These are phyloP conservation scores for Onthophagus taurus DNA, from an alignment of 1,140 invertebrate genomes.

Conservation along the genomic window DNA sequence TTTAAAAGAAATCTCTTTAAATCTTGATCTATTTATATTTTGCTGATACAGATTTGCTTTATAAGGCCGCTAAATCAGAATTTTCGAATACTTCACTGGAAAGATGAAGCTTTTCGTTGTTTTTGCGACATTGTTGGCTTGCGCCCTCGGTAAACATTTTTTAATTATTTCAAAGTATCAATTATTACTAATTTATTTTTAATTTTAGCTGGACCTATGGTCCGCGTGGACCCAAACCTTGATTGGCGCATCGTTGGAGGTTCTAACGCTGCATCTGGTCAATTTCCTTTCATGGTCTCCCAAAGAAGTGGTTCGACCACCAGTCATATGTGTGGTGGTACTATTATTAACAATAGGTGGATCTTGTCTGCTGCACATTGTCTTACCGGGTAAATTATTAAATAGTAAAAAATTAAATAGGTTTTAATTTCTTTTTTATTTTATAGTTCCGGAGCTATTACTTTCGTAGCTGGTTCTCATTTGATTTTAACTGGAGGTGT, in stretches of 20 bases:
- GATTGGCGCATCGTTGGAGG: not conserved
- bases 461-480: conserved; percentile 4
- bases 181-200: too few relatives aligned
- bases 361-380: conserved; percentile 3
- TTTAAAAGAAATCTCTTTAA: too few relatives aligned
- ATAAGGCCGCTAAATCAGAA: too few relatives aligned
- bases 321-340: not conserved
- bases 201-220: too few relatives aligned
- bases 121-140: too few relatives aligned
- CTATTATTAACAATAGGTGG: not conserved
- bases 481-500: conserved; percentile 7
- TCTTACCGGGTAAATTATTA: not conserved
- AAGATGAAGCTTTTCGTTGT: too few relatives aligned
- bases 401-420: not conserved
- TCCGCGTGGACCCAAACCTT: not conserved
- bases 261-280: not conserved
- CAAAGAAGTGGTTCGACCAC: not conserved
- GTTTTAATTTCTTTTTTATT: too few relatives aligned
- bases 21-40: too few relatives aligned
- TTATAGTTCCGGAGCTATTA: not conserved
- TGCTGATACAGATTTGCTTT: too few relatives aligned
- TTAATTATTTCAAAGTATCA: too few relatives aligned
- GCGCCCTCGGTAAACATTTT: too few relatives aligned
- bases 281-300: conserved; percentile 3
- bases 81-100: too few relatives aligned